Conservation (phyloP, 2,888 invertebrate genomes). For the Invenusta paracnida region DNA sequence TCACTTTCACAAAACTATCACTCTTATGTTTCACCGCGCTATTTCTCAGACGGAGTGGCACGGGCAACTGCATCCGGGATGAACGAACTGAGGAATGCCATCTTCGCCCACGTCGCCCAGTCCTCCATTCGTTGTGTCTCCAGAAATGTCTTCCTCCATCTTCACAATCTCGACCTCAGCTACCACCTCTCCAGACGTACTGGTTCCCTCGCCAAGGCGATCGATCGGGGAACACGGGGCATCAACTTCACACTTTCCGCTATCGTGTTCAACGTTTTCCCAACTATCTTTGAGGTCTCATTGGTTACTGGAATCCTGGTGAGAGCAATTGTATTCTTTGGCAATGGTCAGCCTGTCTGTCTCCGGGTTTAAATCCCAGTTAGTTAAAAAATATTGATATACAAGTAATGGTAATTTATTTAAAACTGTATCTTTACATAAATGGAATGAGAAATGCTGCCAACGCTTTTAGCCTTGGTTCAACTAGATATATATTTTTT, state of each 20-base stretch:
- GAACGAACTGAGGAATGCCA: slow-evolving; percentile 92
- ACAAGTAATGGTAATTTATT: no score
- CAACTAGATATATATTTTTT: no score
- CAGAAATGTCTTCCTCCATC: slow-evolving; percentile 85
- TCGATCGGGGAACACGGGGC: slow-evolving; percentile 67
- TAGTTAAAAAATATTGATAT: no score
- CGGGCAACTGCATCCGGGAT: no score
- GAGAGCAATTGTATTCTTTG: slow-evolving; percentile 48
- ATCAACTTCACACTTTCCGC: slow-evolving; percentile 93
- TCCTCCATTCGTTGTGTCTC: slow-evolving; percentile 89
- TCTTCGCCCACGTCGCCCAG: slow-evolving; percentile 94
- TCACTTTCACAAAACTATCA: no score
- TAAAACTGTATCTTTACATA: no score
- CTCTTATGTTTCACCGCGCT: no score
- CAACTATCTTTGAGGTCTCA: slow-evolving; percentile 85
- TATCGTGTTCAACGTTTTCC: slow-evolving; percentile 93
- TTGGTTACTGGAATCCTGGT: slow-evolving; percentile 83
- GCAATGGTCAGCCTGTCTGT: no score
- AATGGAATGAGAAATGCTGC: no score
- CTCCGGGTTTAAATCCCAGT: no score
- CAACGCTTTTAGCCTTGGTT: no score
- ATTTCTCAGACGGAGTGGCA: no score
- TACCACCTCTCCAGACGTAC: slow-evolving; percentile 92
- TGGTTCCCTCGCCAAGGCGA: slow-evolving; percentile 83
- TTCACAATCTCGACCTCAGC: slow-evolving; percentile 84